Conservation (phyloP, 1,140 invertebrate species). For the Glomeris maerens region DNA sequence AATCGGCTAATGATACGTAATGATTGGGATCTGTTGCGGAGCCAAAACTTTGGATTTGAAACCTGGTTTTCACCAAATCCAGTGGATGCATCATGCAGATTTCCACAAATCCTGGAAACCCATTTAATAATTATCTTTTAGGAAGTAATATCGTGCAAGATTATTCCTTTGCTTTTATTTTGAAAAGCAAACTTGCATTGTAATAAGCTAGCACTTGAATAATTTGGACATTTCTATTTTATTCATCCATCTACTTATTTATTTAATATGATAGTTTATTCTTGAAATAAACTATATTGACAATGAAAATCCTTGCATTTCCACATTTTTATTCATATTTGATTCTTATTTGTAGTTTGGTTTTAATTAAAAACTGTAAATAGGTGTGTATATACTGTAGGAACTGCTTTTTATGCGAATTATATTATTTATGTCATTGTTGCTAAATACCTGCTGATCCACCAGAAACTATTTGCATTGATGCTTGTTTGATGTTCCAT, state of each 20-base stretch:
- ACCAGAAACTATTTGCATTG: slow-evolving; percentile 70
- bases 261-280: slow-evolving; percentile 1
- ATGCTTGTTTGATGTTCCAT: slow-evolving; percentile 54
- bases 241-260: no score
- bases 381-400: no score
- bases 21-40: slow-evolving; percentile 41
- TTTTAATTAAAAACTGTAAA: no score
- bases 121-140: slow-evolving; percentile 4
- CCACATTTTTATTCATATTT: no score
- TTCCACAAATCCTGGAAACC: slow-evolving; percentile 60
- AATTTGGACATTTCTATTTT: no score
- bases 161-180: slow-evolving; percentile 3
- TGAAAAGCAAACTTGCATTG: slow-evolving; percentile 11
- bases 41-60: slow-evolving; percentile 52
- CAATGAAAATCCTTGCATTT: no score
- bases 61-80: slow-evolving; percentile 78
- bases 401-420: no score
- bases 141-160: not conserved
- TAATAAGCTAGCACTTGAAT: not conserved
- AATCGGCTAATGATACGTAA: slow-evolving; percentile 68
- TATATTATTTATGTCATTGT: no score
- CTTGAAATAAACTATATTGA: slow-evolving; percentile 3
- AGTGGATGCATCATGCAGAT: slow-evolving; percentile 91
- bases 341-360: no score
- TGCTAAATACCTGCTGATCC: slow-evolving; percentile 73